A percentile compares a stretch with the other conserved stretches of the same genome.
Evolutionary conservation across 1,140 invertebrate species (phyloP).

Genomic region (Drosophila obscura): DNA sequence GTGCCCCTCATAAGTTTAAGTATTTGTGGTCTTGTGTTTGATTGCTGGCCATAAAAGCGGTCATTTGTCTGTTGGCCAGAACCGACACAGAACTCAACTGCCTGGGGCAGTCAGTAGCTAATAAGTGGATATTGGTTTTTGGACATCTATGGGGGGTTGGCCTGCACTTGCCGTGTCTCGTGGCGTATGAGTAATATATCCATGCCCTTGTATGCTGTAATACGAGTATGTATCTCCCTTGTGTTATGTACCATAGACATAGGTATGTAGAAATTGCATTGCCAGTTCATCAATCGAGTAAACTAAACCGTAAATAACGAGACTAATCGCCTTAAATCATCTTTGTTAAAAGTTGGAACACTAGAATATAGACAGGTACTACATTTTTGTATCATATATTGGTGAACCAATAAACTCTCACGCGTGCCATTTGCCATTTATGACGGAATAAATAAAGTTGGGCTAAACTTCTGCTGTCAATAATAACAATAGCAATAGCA

Average conservation of each 20-base stretch:
- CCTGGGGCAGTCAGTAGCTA: slow-evolving; percentile 5
- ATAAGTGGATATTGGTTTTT: slow-evolving; percentile 60
- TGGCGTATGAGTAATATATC: slow-evolving; percentile 58
- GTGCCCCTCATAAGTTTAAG: slow-evolving; percentile 39
- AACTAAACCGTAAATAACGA: slow-evolving; percentile 16
- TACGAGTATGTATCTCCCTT: no score
- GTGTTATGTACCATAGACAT: no score
- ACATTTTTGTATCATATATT: no score
- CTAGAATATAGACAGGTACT: no score
- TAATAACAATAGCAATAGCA: background rate
- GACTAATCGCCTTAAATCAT: background rate
- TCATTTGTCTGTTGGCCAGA: slow-evolving; percentile 67
- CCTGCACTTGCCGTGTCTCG: slow-evolving; percentile 6
- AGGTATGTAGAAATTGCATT: background rate
- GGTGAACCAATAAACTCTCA: no score
- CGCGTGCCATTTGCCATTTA: slow-evolving; percentile 33
- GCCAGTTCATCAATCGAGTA: slow-evolving; percentile 25
- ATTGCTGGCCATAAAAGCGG: slow-evolving; percentile 70
- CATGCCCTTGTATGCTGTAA: background rate
- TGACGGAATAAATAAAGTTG: slow-evolving; percentile 37
- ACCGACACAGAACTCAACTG: slow-evolving; percentile 17
- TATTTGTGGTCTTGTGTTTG: slow-evolving; percentile 72
- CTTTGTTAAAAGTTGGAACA: background rate
- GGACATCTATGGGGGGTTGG: background rate
- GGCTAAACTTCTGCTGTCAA: no score